Conservation (phyloP, 2,888 invertebrate species). For the Eristalis pertinax region DNA sequence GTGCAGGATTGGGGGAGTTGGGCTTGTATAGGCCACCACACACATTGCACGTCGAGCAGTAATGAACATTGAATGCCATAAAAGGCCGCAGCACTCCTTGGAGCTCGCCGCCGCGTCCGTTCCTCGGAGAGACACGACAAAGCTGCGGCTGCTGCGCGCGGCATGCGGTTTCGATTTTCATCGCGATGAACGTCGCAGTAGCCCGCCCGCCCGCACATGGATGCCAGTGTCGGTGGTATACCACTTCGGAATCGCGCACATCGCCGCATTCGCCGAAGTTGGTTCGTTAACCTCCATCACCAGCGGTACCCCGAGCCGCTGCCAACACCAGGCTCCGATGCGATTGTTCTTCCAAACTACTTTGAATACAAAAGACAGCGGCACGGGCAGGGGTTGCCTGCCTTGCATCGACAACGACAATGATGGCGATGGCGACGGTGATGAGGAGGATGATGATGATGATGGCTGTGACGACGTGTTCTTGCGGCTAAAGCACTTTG, state of each 20-base stretch:
- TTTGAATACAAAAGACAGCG: conserved; percentile 68
- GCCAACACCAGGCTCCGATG: conserved; percentile 13
- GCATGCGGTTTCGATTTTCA: conserved; percentile 57
- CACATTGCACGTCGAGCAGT: conserved; percentile 25
- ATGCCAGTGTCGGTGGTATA: conserved; percentile 48
- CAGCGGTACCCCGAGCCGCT: conserved; percentile 10
- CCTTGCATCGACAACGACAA: background rate
- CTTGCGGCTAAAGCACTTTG: conserved; percentile 62
- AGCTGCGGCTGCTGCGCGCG: conserved; percentile 17
- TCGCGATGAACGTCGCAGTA: conserved; percentile 60
- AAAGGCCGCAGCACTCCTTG: conserved; percentile 51
- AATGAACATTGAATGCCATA: conserved; percentile 58
- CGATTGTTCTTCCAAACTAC: conserved; percentile 63
- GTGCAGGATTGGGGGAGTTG: background rate
- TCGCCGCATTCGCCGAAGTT: conserved; percentile 25
- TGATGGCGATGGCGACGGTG: conserved; percentile 10
- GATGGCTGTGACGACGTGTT: conserved; percentile 58
- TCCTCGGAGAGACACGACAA: conserved; percentile 3
- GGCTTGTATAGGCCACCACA: conserved; percentile 7
- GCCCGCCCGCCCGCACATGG: conserved; percentile 26
- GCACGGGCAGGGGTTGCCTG: conserved; percentile 38
- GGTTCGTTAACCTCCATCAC: conserved; percentile 57
- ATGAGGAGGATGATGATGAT: conserved; percentile 36
- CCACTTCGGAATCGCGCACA: conserved; percentile 56
- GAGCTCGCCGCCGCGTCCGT: background rate